phyloP scores from a whole-genome alignment of 2,113 vertebrate species.

The Henicopernis longicauda region DNA sequence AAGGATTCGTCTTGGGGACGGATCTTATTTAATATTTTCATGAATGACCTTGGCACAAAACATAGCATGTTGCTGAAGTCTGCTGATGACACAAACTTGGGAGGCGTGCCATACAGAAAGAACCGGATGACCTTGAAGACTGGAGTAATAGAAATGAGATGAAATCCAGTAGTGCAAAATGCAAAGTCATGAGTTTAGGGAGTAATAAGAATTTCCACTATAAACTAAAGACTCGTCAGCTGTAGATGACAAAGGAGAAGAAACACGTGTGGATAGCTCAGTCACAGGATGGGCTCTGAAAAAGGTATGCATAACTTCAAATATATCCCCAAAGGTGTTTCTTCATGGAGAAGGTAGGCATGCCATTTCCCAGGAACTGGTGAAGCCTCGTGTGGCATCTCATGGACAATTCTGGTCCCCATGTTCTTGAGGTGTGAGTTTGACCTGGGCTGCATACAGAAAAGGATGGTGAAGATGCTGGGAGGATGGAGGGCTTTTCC shows the following conservation, averaged over 20 bases:
- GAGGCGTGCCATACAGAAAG: background rate
- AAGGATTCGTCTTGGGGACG: background rate
- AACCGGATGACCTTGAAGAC: conserved; percentile 27
- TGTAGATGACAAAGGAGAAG: background rate
- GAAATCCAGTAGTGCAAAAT: conserved; percentile 9
- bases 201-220: background rate
- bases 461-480: background rate
- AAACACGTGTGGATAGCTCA: background rate
- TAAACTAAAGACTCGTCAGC: background rate
- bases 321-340: background rate
- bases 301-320: background rate
- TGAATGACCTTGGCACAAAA: conserved; percentile 47
- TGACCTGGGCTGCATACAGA: background rate
- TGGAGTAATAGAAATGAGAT: conserved; percentile 12
- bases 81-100: conserved; percentile 52
- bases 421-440: background rate
- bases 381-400: background rate
- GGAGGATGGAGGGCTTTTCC: background rate
- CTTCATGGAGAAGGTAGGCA: background rate
- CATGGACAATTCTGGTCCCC: background rate
- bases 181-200: background rate
- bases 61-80: background rate
- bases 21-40: conserved; percentile 29
- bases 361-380: background rate
- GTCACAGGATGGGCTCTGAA: background rate